Percentiles rank a stretch among this genome's conserved stretches.
Conservation (phyloP, 2,113 vertebrate genomes). For the Amphiprion ocellaris region DNA sequence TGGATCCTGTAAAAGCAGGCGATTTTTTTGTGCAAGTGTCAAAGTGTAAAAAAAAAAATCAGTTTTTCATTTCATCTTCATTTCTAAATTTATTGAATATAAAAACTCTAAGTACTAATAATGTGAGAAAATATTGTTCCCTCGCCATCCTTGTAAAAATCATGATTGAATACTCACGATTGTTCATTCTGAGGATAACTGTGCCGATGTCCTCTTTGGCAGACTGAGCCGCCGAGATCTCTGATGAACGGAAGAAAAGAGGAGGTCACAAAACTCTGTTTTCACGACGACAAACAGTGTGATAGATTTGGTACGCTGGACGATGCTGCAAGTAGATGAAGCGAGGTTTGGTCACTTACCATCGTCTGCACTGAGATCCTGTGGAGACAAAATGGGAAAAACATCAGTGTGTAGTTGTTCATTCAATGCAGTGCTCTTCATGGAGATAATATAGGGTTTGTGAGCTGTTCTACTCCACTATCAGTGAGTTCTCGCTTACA, state of each 20-base stretch:
- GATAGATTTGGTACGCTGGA: background rate
- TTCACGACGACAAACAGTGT: background rate
- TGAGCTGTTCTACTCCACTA: background rate
- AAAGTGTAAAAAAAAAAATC: background rate
- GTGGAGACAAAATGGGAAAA: background rate
- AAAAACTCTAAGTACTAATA: background rate
- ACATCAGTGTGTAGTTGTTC: too few relatives aligned
- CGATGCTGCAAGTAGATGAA: background rate
- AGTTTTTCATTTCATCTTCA: too few relatives aligned
- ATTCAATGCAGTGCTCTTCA: too few relatives aligned
- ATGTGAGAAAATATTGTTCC: background rate
- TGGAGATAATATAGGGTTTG: too few relatives aligned
- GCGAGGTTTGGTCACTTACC: conserved; percentile 33
- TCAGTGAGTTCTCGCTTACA: conserved; percentile 40
- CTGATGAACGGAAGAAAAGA: conserved; percentile 43
- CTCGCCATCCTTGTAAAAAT: background rate
- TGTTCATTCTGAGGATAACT: conserved; percentile 74
- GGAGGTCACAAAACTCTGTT: background rate
- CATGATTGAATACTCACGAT: conserved; percentile 22
- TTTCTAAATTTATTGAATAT: background rate
- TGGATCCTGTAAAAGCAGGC: conserved; percentile 39
- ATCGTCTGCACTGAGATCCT: conserved; percentile 17
- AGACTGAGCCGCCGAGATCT: background rate
- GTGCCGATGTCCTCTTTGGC: conserved; percentile 20
- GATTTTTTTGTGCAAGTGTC: background rate